Base-by-base conservation (phyloP, 2,797 vertebrate genomes). In the Melanotaenia boesemani region DNA sequence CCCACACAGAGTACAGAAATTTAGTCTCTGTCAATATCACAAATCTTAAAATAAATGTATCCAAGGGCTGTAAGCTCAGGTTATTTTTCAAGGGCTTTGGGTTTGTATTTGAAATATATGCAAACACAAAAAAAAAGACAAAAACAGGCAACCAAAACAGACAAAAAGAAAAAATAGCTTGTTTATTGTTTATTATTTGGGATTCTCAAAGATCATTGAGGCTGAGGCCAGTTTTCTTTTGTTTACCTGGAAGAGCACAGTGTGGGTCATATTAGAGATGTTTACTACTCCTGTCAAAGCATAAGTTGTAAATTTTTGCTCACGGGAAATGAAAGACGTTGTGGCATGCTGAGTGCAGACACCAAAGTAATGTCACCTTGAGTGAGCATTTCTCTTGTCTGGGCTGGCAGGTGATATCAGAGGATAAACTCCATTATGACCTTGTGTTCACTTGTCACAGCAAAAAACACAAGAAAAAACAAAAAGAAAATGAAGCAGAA, bases 381-480 rank as follows among this genome's bases (percentile, higher is more conserved):
- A 93, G 80, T 87, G 89, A 91, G 87, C 85, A 72, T 81, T 85
- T 78, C 85, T 88, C 83, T 88, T 88, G 92, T 91, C 89, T 92
- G 83, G 90, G 92, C 87, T 93, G 91, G 88, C 92, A 92, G 92
- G 88, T 90, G 91, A 92, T 93, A 93, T 91, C 89, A 90, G 88
- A 91, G 90, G 91, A 92, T 91, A 93, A 93, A 94, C 91, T 92
- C 83, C 80, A 79, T 86, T 90, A 87, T 93, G 91, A 94, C 92
- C 93, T 93, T 88, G 87, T 67, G 75, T 81, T 91, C 90, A 91
- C 88, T 91, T 91, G 85, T 93, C 91, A 89, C 81, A 90, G 91
- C 86, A 89, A 88, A 92, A 76, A 67, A 69, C 81, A 72, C 63
- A 59, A 74, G 18, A 4, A 15, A 9, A 0, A 81, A 69, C 59